Base-by-base conservation (phyloP, 2,113 vertebrate species). In the Spermophilus dauricus region DNA sequence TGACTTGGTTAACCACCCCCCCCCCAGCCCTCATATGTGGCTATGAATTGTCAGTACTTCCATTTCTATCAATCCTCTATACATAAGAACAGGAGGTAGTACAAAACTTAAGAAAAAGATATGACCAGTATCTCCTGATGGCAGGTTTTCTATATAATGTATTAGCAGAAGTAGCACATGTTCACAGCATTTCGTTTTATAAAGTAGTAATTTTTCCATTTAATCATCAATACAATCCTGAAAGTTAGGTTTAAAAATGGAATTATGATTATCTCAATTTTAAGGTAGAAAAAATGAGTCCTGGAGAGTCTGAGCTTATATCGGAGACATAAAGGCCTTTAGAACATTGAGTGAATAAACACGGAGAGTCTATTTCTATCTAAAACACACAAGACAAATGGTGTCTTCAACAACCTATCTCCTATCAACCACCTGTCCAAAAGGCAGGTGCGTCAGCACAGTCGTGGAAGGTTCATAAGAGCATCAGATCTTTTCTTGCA, bases 361-460 rank as follows among this genome's bases (percentile, higher is more conserved):
- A 56, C 2, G 81, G 56, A 58, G 18, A 94, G 14, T 94, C 91
- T 96, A 63, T 96, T 96, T 97, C 87, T 90, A 77, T 53, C 39
- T 61, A 53, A 92, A 70, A 72, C 1, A n/a, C 51, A 37, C 22
- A 80, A 45, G 34, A 76, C 17, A 88, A 92, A 88, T 48, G 56
- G 26, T 81, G 65, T 87, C 37, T 96, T 76, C 87, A 83, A 61
- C 72, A 97, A 30, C 77, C 30, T 2, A 16, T 86, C 51, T 67
- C 13, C 39, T 96, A 45, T 61, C 84, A 87, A 45, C 34, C 26
- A 30, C 73, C 75, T 72, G 51, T 87, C 28, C 13, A 77, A 86
- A 95, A 90, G 34, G 80, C 98, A 97, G 98, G 96, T 98, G 97
- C 96, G 70, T 48, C 58, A 9, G 61, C n/a, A 30, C 22, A 92